Percentiles rank a stretch among this genome's conserved stretches.
phyloP scores from a whole-genome alignment of 2,888 invertebrate species.

The Melipona bicolor region DNA sequence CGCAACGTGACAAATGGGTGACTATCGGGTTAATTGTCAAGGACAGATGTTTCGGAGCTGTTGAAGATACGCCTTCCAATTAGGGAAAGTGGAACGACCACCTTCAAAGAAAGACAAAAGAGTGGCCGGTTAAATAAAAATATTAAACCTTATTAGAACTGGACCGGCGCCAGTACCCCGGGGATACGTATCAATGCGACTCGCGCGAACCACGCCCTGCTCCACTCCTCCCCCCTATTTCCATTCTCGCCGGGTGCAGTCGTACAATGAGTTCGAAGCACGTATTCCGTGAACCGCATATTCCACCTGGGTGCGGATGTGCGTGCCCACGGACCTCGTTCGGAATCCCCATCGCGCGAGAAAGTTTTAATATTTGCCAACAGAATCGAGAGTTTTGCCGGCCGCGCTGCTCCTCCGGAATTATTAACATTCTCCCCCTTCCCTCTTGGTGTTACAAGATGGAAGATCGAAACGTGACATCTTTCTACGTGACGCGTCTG shows the following conservation, averaged over 20 bases:
- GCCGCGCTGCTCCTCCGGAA: neutral
- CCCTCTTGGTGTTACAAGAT: no score
- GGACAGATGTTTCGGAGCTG: neutral
- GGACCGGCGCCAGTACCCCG: slow-evolving; percentile 76
- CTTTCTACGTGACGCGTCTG: neutral
- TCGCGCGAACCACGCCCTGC: slow-evolving; percentile 58
- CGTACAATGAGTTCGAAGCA: slow-evolving; percentile 55
- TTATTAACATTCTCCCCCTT: slow-evolving; percentile 8
- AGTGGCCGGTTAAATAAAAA: slow-evolving; percentile 80
- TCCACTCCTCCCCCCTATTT: slow-evolving; percentile 25
- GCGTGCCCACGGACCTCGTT: slow-evolving; percentile 11
- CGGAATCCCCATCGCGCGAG: slow-evolving; percentile 19
- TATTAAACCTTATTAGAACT: slow-evolving; percentile 79
- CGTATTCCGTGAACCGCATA: slow-evolving; percentile 33
- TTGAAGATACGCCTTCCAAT: slow-evolving; percentile 71
- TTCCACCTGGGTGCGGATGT: slow-evolving; percentile 16
- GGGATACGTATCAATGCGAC: slow-evolving; percentile 69
- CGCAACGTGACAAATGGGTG: no score
- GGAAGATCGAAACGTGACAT: neutral
- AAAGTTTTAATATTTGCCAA: slow-evolving; percentile 48
- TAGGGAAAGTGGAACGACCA: slow-evolving; percentile 74
- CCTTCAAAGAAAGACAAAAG: slow-evolving; percentile 79
- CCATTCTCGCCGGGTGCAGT: slow-evolving; percentile 53
- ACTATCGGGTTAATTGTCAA: neutral
- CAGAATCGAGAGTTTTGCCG: slow-evolving; percentile 5